Evolutionary conservation across 2,113 vertebrate genomes (phyloP).

Genomic region (Oryzias woworae): DNA sequence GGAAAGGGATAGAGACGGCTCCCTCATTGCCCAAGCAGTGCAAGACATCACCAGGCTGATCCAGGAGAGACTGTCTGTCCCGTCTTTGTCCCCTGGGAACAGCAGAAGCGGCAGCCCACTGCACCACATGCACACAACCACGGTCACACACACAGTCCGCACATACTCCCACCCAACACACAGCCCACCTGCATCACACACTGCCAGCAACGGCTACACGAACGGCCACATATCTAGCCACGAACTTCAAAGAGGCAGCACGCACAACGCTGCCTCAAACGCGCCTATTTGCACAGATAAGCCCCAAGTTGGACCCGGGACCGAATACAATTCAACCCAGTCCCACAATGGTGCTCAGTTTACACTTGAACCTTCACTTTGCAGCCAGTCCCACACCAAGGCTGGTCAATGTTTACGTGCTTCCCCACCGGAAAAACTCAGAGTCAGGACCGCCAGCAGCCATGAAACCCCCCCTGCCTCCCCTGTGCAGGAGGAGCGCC

Average conservation of each 20-base stretch:
- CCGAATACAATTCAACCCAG: slow-evolving; percentile 66
- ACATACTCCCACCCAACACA: slow-evolving; percentile 60
- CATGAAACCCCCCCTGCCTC: slow-evolving; percentile 41
- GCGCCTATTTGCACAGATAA: slow-evolving; percentile 81
- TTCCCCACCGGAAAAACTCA: slow-evolving; percentile 44
- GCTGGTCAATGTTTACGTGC: slow-evolving; percentile 78
- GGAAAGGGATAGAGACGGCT: slow-evolving; percentile 64
- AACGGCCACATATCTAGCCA: slow-evolving; percentile 76
- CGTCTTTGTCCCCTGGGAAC: slow-evolving; percentile 65
- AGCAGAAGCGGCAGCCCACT: slow-evolving; percentile 56
- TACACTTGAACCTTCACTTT: slow-evolving; percentile 77
- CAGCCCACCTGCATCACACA: slow-evolving; percentile 47
- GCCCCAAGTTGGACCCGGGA: slow-evolving; percentile 64
- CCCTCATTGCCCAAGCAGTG: slow-evolving; percentile 75
- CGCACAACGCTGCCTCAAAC: slow-evolving; percentile 52
- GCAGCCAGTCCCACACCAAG: slow-evolving; percentile 63
- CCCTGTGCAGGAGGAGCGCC: slow-evolving; percentile 38
- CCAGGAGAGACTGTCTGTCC: slow-evolving; percentile 81
- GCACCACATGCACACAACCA: slow-evolving; percentile 67
- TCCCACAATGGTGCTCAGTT: slow-evolving; percentile 74
- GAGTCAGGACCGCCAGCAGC: slow-evolving; percentile 54
- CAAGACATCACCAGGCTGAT: slow-evolving; percentile 80
- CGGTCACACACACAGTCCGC: slow-evolving; percentile 71
- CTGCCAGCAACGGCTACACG: slow-evolving; percentile 62
- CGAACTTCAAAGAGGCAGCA: slow-evolving; percentile 56